Evolutionary conservation across 2,797 vertebrate species (phyloP), one percentile per base, ranked within the genome.

Genomic region (Meda fulgida): DNA sequence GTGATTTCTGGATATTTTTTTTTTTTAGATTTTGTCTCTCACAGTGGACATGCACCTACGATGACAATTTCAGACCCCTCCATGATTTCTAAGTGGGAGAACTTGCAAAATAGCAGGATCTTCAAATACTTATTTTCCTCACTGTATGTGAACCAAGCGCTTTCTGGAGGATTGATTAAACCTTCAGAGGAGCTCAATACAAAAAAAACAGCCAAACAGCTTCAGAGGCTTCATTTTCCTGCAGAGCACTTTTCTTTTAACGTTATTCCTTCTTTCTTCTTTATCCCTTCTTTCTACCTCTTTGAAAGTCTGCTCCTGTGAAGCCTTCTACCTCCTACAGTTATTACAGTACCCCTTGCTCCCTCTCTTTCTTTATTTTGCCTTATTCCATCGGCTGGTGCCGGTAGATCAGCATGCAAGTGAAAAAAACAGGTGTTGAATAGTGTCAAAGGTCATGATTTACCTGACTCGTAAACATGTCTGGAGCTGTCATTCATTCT

Each of bases 361-460:
- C 69, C 53, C 9, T 69, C 43, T 70, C 34, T 51, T 48, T 81
- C 34, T 51, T 38, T 81, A n/a, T n/a, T 85, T 46, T 73, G 70
- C 55, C 75, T n/a, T 46, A 43, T 48, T 71, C 16, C n/a, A 48
- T 16, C 8, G 31, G 23, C 43, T 43, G 48, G 36, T 51, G 26
- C 16, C 16, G 0, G 14, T 48, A 18, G n/a, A 69, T 60, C 65
- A 34, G 65, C 11, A 11, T n/a, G 18, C 5, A 5, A 31, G n/a
- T 38, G 11, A 43, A 78, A 46, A 46, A 85, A 85, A 26, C 48
- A 60, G 60, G 82, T 84, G 85, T 46, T 76, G 60, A 78, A 87
- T 85, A 69, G 34, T 29, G 82, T 80, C 85, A 78, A 75, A 88
- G 79, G 83, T 86, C 66, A 71, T 36, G 4, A 65, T 78, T 85